Evolutionary conservation across 1,140 invertebrate species (phyloP).

Genomic region (Drosophila ambigua): DNA sequence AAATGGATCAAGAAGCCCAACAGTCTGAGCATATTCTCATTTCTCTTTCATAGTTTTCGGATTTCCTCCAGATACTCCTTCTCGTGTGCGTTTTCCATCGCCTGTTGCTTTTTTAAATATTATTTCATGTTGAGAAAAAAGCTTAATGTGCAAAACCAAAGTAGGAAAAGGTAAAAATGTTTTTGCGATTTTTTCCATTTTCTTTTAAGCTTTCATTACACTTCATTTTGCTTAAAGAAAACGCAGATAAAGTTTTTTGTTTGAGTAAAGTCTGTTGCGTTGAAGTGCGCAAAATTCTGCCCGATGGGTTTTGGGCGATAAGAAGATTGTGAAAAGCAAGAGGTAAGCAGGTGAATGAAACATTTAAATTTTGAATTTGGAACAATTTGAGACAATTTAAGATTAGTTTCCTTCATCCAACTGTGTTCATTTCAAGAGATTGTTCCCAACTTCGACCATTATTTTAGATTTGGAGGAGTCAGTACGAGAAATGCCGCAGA

Average conservation of each 20-base stretch:
- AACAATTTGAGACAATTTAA: constrained; percentile 4
- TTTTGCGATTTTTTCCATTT: not conserved
- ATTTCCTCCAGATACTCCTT: no score
- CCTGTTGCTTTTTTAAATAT: constrained; percentile 20
- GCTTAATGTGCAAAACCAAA: constrained; percentile 11
- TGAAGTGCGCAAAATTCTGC: constrained; percentile 3
- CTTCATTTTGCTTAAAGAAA: constrained; percentile 17
- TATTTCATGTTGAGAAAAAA: constrained; percentile 17
- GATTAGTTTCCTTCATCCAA: no score
- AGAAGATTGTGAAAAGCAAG: constrained; percentile 20
- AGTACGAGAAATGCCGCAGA: constrained; percentile 5
- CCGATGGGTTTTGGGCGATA: constrained; percentile 2
- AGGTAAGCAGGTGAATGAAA: constrained; percentile 4
- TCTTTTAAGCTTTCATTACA: constrained; percentile 8
- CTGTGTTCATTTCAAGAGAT: constrained; percentile 17
- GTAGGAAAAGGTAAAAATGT: not conserved
- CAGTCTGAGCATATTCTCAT: not conserved
- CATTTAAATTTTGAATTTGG: not conserved
- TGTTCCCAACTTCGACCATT: not conserved
- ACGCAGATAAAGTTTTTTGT: constrained; percentile 27
- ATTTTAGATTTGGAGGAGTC: constrained; percentile 23
- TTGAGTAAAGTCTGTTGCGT: constrained; percentile 2
- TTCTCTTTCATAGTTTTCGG: not conserved
- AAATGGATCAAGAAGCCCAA: no score
- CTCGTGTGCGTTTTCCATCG: not conserved